Evolutionary conservation across 2,113 vertebrate genomes (phyloP), one percentile per base, ranked within the genome.

Genomic region (Bos indicus): DNA sequence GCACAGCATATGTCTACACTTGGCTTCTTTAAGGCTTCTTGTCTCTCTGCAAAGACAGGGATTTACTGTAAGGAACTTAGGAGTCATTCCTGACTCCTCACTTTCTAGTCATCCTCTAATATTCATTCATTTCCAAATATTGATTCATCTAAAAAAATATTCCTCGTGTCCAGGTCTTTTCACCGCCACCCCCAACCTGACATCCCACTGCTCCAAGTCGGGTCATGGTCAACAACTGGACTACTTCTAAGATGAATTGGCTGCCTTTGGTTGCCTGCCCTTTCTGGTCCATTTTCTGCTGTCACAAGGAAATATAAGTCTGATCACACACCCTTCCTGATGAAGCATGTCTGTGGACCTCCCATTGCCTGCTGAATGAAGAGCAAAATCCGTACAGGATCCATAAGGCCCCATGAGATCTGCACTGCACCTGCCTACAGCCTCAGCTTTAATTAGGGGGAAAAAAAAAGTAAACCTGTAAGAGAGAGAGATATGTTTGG

Each of bases 171-270:
- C 56, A 82, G n/a, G 14, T 40, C 10, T 40, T 23, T 71, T 71
- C 19, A 36, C 19, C 0, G 8, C 7, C 6, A 3, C 30, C 19
- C n/a, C 19, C 19, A 36, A 2, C n/a, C 67, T 1, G 0, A 12
- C 67, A 71, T 40, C 3, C 12, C 40, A 26, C 23, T 7, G 7
- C 25, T 57, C 30, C 46, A 86, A 36, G 43, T 83, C 30, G 48
- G 57, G 13, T 67, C 60, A 40, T 83, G 23, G 26, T 56, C 57
- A 25, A 26, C 40, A 51, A 11, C 71, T 51, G 52, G 48, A 48
- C 25, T 84, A 14, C 28, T 77, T 78, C 57, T 81, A 40, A 56
- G 56, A 23, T 43, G 43, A 14, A 11, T 7, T 23, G 59, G 25
- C 51, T 77, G 40, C 51, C 28, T 89, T 86, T 46, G 46, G 4